Evolutionary conservation across 2,797 vertebrate genomes (phyloP).

Genomic region (Erpetoichthys calabaricus): DNA sequence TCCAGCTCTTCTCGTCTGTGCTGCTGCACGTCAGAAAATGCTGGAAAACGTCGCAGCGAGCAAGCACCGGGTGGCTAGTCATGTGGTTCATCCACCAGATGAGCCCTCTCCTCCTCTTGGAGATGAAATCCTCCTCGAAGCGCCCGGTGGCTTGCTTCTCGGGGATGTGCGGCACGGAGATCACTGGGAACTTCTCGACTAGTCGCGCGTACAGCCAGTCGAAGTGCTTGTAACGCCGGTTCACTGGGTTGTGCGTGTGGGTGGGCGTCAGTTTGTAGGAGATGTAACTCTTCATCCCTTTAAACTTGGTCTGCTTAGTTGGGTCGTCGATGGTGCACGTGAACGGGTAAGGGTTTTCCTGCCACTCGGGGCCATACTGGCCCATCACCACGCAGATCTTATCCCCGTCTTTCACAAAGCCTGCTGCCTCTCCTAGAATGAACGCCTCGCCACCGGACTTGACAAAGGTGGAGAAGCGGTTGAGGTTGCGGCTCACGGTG

Average conservation of each 20-base stretch:
- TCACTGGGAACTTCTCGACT: constrained; percentile 89
- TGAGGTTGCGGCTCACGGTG: constrained; percentile 82
- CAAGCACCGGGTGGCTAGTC: constrained; percentile 87
- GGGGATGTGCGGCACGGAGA: constrained; percentile 88
- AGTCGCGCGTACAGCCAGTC: constrained; percentile 88
- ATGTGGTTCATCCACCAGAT: constrained; percentile 98
- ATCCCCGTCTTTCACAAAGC: constrained; percentile 88
- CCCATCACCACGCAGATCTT: constrained; percentile 85
- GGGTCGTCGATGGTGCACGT: constrained; percentile 84
- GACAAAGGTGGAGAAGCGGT: constrained; percentile 90
- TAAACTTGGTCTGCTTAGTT: constrained; percentile 96
- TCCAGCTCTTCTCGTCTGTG: constrained; percentile 89
- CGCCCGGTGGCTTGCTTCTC: constrained; percentile 96
- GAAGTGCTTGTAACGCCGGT: constrained; percentile 93
- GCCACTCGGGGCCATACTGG: constrained; percentile 79
- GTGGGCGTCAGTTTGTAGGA: constrained; percentile 88
- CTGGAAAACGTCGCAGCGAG: constrained; percentile 86
- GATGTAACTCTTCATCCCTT: constrained; percentile 98
- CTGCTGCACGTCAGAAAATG: constrained; percentile 90
- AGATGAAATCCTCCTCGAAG: constrained; percentile 97
- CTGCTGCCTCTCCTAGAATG: constrained; percentile 75
- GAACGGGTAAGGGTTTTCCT: constrained; percentile 91
- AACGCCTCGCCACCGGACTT: constrained; percentile 91
- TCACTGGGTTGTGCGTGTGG: constrained; percentile 75
- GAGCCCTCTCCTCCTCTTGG: constrained; percentile 83